Evolutionary conservation across 1,140 invertebrate genomes (phyloP).

Genomic region (Pogonus chalceus): DNA sequence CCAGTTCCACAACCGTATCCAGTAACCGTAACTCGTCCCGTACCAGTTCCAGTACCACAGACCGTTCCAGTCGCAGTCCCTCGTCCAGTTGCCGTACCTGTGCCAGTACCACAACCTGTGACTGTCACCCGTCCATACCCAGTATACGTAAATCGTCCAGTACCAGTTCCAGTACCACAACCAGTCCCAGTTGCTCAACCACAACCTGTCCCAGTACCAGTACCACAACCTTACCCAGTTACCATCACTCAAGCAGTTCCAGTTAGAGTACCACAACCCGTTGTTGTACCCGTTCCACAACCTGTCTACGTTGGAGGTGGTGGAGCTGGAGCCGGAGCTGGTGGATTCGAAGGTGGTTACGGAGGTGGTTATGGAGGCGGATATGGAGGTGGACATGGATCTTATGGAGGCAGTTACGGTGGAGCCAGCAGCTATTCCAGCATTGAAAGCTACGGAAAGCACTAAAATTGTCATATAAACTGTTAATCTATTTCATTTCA

Average conservation of each 20-base stretch:
- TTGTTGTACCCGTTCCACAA: conserved; percentile 43
- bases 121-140: conserved; percentile 22
- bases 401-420: no score
- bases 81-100: conserved; percentile 31
- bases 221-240: conserved; percentile 28
- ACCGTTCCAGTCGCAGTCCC: conserved; percentile 28
- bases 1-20: conserved; percentile 34
- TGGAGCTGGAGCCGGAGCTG: conserved; percentile 18
- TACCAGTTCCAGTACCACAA: conserved; percentile 19
- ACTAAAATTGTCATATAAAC: no score
- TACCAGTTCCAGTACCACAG: conserved; percentile 33
- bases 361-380: no score
- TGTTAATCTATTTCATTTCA: no score
- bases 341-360: no score
- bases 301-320: conserved; percentile 34
- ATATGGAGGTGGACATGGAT: no score
- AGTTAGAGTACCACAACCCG: conserved; percentile 25
- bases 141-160: conserved; percentile 22
- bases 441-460: no score
- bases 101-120: conserved; percentile 29
- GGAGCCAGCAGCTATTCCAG: no score
- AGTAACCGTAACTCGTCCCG: conserved; percentile 37
- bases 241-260: conserved; percentile 24
- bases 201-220: conserved; percentile 23
- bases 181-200: conserved; percentile 25